Base-by-base conservation (phyloP, 2,888 invertebrate genomes). In the Panopea generosa region DNA sequence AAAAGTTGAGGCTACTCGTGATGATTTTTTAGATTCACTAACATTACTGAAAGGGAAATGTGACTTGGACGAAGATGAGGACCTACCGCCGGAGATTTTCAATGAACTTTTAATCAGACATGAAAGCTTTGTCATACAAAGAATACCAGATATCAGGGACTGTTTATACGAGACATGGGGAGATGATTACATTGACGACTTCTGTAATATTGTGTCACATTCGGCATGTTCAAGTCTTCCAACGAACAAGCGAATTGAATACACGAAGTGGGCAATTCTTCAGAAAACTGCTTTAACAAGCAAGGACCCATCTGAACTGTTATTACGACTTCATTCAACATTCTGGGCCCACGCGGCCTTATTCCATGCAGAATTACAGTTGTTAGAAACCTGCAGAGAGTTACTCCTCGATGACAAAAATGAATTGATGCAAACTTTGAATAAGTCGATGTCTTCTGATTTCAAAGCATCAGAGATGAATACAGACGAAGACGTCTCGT, bases 51-150 rank as follows among this genome's bases (percentile, higher is more conserved):
- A 77, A 49, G 59, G 59, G 1, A 55, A 72, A 29, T 76, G 72
- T 71, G 78, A 77, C 3, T 22, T 79, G 16, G 82, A 77, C 11
- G 63, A 60, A 9, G 81, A 83, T 20, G 78, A 76, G 18, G 67
- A 66, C 3, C 22, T 83, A 24, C 83, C 83, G 11, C 22, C 16
- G 0, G 73, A 75, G 16, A 16, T 85, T 7, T 29, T 83, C 16
- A 14, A 38, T 33, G 70, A 73, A 22, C 49, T 82, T 1, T 50
- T 75, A 1, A 7, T 57, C 11, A 62, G 55, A 33, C 82, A 81
- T 22, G 62, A 72, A 53, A 56, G 63, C 29, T 63, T 74, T 11
- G 33, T 85, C 38, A 16, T 16, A 3, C 59, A 73, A 7, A 47
- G 56, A 18, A 43, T 74, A 22, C 70, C 57, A 22, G 47, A 61